Evolutionary conservation across 2,113 vertebrate genomes (phyloP), one percentile per base, ranked within the genome.

Genomic region (Ploceus nigricollis): DNA sequence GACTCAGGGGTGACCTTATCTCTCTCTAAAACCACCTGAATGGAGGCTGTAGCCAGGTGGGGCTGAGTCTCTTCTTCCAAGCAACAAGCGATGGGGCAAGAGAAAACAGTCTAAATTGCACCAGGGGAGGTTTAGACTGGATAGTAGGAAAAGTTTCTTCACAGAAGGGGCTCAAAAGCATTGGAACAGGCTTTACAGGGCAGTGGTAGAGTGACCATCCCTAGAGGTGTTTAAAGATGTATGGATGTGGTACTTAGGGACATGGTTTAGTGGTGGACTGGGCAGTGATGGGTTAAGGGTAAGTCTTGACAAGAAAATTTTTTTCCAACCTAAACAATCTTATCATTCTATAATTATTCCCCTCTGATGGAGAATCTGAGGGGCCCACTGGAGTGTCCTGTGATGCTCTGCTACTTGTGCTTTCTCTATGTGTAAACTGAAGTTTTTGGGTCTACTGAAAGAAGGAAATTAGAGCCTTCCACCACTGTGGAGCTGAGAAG

Each of bases 21-120:
- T 1, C 11, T 48, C 45, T 56, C 37, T n/a, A 8, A 63, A 70
- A 13, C 25, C 33, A 22, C 33, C 8, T 37, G 76, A 79, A 33
- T 35, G 31, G 31, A 58, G 31, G 58, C 1, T 58, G 58, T 15
- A 50, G 60, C 0, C 11, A 82, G 44, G 19, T 18, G 28, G 24
- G 14, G 3, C 14, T 53, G 0, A 2, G 15, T 19, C 31, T 56
- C 45, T 70, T 57, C 42, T 7, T 58, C 23, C 24, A 40, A 7
- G 20, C 33, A 15, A 72, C 18, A 31, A 27, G 47, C 0, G 0
- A 42, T 6, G 18, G 42, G 17, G 13, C 7, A 45, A 80, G 23
- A 65, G 21, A 22, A 58, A 58, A 64, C 2, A 13, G 65, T 25
- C 20, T 78, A 68, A 40, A 33, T 48, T 78, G 44, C 0, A 2